Evolutionary conservation across 2,113 vertebrate genomes (phyloP).

Genomic region (Danionella cerebrum): DNA sequence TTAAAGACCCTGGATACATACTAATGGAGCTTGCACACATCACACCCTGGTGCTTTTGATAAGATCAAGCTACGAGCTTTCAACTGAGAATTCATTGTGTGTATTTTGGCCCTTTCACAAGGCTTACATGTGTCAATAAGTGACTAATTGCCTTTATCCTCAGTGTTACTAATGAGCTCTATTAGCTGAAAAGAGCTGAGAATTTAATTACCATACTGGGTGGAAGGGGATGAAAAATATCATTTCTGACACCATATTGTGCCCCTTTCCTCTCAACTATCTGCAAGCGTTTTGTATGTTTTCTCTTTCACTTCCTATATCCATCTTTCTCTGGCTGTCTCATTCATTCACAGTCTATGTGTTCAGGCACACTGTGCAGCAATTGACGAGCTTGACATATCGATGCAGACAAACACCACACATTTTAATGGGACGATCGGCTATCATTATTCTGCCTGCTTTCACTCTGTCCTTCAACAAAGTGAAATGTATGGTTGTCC

Average conservation of each 20-base stretch:
- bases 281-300: background rate
- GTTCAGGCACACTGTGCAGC: constrained; percentile 31
- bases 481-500: background rate
- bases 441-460: constrained; percentile 26
- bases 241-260: constrained; percentile 32
- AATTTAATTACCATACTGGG: constrained; percentile 52
- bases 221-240: constrained; percentile 45
- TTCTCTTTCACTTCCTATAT: background rate
- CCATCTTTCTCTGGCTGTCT: background rate
- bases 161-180: constrained; percentile 50
- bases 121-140: constrained; percentile 52
- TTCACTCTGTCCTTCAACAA: background rate
- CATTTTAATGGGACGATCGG: constrained; percentile 53
- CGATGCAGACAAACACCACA: constrained; percentile 41
- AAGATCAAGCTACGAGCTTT: background rate
- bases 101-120: background rate
- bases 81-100: background rate
- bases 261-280: constrained; percentile 8
- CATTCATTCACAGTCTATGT: background rate
- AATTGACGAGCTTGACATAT: constrained; percentile 46
- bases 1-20: constrained; percentile 2
- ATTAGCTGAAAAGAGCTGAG: constrained; percentile 52
- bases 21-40: background rate
- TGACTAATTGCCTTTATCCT: constrained; percentile 63
- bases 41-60: background rate